Conservation (phyloP, 1,140 invertebrate species). For the Hycleus phaleratus region DNA sequence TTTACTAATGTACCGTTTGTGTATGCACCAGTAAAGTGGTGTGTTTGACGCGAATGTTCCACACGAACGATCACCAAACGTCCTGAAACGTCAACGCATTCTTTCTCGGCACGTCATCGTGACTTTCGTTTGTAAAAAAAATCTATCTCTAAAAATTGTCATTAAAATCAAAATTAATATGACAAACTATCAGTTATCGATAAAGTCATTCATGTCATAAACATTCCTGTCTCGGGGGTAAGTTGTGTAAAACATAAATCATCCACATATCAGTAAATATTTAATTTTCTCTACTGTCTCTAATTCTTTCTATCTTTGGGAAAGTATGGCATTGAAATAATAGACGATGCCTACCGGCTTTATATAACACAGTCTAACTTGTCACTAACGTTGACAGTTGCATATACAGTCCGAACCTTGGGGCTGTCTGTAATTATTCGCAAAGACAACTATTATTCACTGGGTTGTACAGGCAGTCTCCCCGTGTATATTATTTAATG, state of each 20-base stretch:
- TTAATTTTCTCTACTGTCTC: no score
- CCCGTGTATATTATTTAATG: constrained; percentile 8
- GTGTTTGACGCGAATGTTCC: constrained; percentile 27
- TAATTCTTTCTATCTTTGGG: no score
- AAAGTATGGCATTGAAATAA: no score
- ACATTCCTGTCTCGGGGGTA: no score
- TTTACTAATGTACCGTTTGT: constrained; percentile 32
- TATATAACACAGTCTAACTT: no score
- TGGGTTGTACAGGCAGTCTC: constrained; percentile 4
- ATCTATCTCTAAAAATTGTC: no score
- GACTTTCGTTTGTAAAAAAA: not conserved
- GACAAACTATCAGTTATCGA: no score
- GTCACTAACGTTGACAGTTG: constrained; percentile 13
- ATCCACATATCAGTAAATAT: no score
- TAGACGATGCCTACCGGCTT: no score
- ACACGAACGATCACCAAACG: constrained; percentile 19
- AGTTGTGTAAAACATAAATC: no score
- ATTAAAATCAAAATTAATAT: no score
- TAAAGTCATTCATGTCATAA: no score
- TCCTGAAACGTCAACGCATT: not conserved
- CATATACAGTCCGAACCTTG: constrained; percentile 10
- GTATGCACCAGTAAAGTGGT: constrained; percentile 33
- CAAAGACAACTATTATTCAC: constrained; percentile 29
- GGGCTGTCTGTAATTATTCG: constrained; percentile 26
- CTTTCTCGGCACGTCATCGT: constrained; percentile 5